Evolutionary conservation across 2,113 vertebrate genomes (phyloP), one percentile per base, ranked within the genome.

Genomic region (Callipepla squamata): DNA sequence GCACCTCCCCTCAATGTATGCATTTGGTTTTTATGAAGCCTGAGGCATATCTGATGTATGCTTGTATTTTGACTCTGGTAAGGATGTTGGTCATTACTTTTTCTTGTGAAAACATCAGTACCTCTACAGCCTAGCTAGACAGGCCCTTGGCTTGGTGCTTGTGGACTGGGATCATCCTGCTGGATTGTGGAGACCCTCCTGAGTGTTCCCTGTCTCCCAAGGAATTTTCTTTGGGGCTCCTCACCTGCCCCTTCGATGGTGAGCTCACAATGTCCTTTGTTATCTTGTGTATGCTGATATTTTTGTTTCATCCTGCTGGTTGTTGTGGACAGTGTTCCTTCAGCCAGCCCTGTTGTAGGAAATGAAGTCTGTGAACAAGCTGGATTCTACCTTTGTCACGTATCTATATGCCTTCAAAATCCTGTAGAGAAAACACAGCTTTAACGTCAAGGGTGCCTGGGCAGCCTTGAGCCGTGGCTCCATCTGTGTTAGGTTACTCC

Each of bases 361-460:
- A 94, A 99, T 99, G 84, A 99, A 99, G 96, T 99, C 99, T 1
- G 98, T 98, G 97, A 99, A 99, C 44, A 98, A 98, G 97, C 98
- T 98, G 97, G 99, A 97, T 98, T 99, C 99, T 92, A 99, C 98
- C 96, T 99, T 99, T 99, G 99, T 99, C 98, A 98, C 98, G 98
- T 99, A 90, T 97, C 98, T 90, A 91, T 85, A 96, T 53, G 36
- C 95, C 97, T 98, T 97, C 97, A 97, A 98, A 97, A 97, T 89
- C 87, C 90, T 96, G 92, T 2, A 2, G 88, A 93, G 90, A 69
- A 85, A 85, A 74, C 63, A 59, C 25, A 17, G 58, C 66, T 44
- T 82, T 93, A 91, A 95, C 85, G 47, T 28, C 32, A 80, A 53
- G 75, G 59, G 13, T 70, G 84, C 47, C 62, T 2, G 0, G 80